Evolutionary conservation across 2,113 vertebrate genomes (phyloP), one percentile per base, ranked within the genome.

Genomic region (Paramisgurnus dabryanus): DNA sequence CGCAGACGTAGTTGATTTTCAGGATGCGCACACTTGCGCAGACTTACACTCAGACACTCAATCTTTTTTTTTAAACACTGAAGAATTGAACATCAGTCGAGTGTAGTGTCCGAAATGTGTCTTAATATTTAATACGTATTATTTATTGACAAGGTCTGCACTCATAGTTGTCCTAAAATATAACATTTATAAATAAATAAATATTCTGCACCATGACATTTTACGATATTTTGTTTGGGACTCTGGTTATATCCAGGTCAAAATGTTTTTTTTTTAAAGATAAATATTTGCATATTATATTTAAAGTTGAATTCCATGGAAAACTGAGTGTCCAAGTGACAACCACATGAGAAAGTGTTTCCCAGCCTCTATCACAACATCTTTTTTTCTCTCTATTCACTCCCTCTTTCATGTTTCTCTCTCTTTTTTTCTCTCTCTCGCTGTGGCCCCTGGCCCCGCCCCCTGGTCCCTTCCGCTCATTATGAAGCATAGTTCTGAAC

Each of bases 401-500:
- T 43, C 17, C 12, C 34, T 13, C 41, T 15, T 17, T 3, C 4
- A 22, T 22, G 22, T 22, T 22, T 67, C 22, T 11, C 22, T 13
- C 41, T 43, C 41, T 17, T 4, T 50, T 15, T 71, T 1, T 55
- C 49, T 50, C 67, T 70, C 41, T 64, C 7, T 40, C 60, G 73
- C 11, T 27, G 10, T 43, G 47, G 22, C 40, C 60, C 49, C 58
- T 79, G 49, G 7, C 47, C 40, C 68, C 73, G 5, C 70, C 79
- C 60, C 67, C 49, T 34, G n/a, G 39, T 27, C 41, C 81, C 76
- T 68, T 67, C 76, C 50, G 49, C 43, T 34, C 49, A 60, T 75
- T 50, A 15, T 60, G 60, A 65, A 65, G 49, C 47, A 69, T 53
- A 55, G 71, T 15, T 45, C 72, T 73, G 45, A 81, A 75, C 71